Percentiles rank a stretch among this genome's conserved stretches.
These are phyloP conservation scores for Bellardia pandia DNA, from an alignment of 2,888 invertebrate genomes.

Conservation along the genomic window DNA sequence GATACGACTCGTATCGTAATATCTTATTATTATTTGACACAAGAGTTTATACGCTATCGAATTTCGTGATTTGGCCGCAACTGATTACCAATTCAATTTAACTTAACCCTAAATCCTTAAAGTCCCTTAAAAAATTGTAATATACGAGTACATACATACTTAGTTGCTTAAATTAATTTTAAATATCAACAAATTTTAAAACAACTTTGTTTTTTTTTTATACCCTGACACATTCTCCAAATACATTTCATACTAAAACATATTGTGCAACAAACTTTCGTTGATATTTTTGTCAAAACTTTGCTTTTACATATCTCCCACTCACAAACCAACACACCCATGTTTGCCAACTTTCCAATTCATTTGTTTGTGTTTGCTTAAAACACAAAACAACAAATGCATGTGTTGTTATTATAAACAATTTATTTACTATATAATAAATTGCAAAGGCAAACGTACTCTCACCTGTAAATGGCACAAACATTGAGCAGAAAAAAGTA, in stretches of 20 bases:
- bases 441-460: neutral
- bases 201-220: neutral
- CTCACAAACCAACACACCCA: neutral
- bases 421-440: conserved; percentile 1
- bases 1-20: too few species aligned
- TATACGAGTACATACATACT: too few species aligned
- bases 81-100: too few species aligned
- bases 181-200: too few species aligned
- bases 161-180: too few species aligned
- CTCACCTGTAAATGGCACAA: conserved; percentile 1
- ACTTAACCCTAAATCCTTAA: too few species aligned
- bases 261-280: neutral
- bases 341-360: conserved; percentile 5
- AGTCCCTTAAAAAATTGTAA: too few species aligned
- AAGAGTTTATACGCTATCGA: too few species aligned
- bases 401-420: conserved; percentile 28
- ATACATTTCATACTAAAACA: neutral
- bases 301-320: neutral
- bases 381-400: conserved; percentile 6
- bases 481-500: neutral
- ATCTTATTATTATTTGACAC: too few species aligned
- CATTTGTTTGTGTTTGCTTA: conserved; percentile 38
- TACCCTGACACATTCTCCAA: neutral
- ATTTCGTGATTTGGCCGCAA: too few species aligned
- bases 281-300: conserved; percentile 4